A percentile compares a stretch with the other conserved stretches of the same genome.
These are phyloP conservation scores for Anser brachyrhynchus DNA, from an alignment of 2,113 vertebrate genomes.

Conservation along the genomic window DNA sequence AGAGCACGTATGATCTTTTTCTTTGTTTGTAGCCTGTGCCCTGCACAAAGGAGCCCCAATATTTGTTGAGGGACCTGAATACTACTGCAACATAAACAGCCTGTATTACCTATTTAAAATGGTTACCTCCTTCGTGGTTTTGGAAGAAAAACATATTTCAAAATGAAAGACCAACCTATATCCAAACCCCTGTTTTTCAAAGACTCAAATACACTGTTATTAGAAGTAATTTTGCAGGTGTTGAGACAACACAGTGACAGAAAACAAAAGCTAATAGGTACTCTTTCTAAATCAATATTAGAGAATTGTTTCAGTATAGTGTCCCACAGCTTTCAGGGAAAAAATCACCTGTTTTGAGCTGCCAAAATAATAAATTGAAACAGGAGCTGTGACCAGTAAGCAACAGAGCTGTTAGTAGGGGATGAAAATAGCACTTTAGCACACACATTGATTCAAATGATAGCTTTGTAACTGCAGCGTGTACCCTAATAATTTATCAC, in stretches of 20 bases:
- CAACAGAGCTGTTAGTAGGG: neutral
- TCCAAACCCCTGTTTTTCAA: neutral
- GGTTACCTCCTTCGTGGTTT: neutral
- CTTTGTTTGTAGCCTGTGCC: neutral
- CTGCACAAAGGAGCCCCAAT: neutral
- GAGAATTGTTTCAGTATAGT: slow-evolving; percentile 10
- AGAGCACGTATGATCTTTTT: neutral
- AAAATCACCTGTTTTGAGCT: slow-evolving; percentile 24
- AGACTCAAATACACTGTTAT: neutral
- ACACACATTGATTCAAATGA: slow-evolving; percentile 49
- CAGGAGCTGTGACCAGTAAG: neutral
- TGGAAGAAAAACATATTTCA: neutral
- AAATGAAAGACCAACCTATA: neutral
- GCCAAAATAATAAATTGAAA: slow-evolving; percentile 49
- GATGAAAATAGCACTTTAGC: slow-evolving; percentile 13
- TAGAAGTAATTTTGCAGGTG: slow-evolving; percentile 30
- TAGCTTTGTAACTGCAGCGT: slow-evolving; percentile 8
- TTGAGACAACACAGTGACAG: slow-evolving; percentile 26
- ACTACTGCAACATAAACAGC: neutral
- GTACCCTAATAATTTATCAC: slow-evolving; percentile 26
- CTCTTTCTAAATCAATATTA: slow-evolving; percentile 31
- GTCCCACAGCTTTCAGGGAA: slow-evolving; percentile 5
- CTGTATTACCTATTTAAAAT: neutral
- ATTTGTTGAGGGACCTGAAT: neutral
- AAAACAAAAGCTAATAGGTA: slow-evolving; percentile 44